Evolutionary conservation across 1,140 invertebrate species (phyloP).

Genomic region (Linepithema humile): DNA sequence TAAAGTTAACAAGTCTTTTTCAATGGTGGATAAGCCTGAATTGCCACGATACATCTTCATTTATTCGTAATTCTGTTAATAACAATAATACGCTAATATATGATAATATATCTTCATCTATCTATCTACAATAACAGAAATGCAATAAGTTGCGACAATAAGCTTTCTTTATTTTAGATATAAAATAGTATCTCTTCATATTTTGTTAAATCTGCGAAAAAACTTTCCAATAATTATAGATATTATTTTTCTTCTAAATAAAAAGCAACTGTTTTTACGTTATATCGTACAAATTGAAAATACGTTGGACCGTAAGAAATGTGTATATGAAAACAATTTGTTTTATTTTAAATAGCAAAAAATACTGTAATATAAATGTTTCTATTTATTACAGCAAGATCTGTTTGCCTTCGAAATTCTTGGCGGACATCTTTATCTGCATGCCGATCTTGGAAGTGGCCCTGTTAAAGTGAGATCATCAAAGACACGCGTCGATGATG

Average conservation of each 20-base stretch:
- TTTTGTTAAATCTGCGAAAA: not conserved
- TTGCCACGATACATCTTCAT: slow-evolving; percentile 44
- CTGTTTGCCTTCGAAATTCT: slow-evolving; percentile 97
- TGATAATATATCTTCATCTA: slow-evolving; percentile 51
- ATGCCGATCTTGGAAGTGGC: slow-evolving; percentile 96
- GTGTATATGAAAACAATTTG: not conserved
- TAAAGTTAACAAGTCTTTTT: slow-evolving; percentile 20
- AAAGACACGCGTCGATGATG: slow-evolving; percentile 93
- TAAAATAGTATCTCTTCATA: not conserved
- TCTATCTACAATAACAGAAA: slow-evolving; percentile 27
- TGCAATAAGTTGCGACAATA: slow-evolving; percentile 33
- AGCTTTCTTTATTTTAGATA: slow-evolving; percentile 14
- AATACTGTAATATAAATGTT: not conserved
- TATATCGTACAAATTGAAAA: no score
- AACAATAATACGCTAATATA: not conserved
- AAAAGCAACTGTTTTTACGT: not conserved
- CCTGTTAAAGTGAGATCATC: slow-evolving; percentile 93
- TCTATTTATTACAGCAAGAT: slow-evolving; percentile 87
- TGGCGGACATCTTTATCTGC: slow-evolving; percentile 96
- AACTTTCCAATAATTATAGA: no score
- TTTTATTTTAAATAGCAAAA: not conserved
- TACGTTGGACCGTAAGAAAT: not conserved
- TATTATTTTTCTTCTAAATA: not conserved
- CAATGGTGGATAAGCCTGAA: not conserved
- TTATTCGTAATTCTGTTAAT: slow-evolving; percentile 37